Conservation (phyloP, 2,797 vertebrate species). For the Acrossocheilus wenchowensis region DNA sequence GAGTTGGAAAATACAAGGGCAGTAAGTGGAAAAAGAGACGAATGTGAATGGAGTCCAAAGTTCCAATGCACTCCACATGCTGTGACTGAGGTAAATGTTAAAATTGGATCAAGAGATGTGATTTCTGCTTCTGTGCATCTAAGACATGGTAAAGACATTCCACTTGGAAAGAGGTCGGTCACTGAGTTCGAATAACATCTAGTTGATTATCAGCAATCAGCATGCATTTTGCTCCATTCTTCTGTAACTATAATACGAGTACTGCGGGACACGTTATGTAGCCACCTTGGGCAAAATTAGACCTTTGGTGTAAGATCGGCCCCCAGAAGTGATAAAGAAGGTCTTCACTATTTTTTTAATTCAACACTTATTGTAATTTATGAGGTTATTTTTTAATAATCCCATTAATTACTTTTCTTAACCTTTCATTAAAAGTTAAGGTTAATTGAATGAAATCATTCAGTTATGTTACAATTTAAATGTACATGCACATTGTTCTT, state of each 20-base stretch:
- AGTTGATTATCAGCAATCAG: not conserved
- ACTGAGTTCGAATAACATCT: not conserved
- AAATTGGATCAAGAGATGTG: constrained; percentile 46
- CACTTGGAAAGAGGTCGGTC: not conserved
- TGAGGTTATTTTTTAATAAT: too few species aligned
- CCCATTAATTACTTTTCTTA: too few species aligned
- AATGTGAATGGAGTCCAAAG: constrained; percentile 49
- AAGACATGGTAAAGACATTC: not conserved
- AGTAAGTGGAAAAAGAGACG: constrained; percentile 24
- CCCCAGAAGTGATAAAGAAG: not conserved
- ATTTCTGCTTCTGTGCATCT: constrained; percentile 29
- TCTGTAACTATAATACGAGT: not conserved
- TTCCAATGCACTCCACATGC: constrained; percentile 52
- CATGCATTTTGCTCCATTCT: not conserved
- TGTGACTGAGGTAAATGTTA: constrained; percentile 47
- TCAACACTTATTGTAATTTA: too few species aligned
- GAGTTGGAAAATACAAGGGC: constrained; percentile 32
- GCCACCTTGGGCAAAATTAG: too few species aligned
- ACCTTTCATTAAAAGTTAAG: too few species aligned
- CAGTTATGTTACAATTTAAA: too few species aligned
- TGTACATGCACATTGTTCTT: too few species aligned
- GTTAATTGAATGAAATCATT: too few species aligned
- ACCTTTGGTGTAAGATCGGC: not conserved
- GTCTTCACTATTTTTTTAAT: not conserved
- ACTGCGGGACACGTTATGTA: not conserved